Conservation (phyloP, 2,888 invertebrate species). For the Napeogenes sylphis region DNA sequence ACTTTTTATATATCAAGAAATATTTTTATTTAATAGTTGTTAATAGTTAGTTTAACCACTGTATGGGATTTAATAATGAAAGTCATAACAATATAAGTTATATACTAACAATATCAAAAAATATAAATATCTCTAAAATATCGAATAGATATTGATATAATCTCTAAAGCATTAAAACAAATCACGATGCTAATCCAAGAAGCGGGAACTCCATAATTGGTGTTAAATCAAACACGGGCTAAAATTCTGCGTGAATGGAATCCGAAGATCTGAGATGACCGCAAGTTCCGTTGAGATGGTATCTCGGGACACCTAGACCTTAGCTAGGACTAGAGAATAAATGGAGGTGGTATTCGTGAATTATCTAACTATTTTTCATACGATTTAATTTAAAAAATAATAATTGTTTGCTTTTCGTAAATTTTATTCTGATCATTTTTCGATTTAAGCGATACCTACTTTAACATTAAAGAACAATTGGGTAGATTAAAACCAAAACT, state of each 20-base stretch:
- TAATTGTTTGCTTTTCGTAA: too few relatives aligned
- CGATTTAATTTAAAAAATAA: neutral
- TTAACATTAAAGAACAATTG: too few relatives aligned
- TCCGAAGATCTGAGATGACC: constrained; percentile 74
- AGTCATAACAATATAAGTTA: too few relatives aligned
- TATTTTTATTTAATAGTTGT: too few relatives aligned
- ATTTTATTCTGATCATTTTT: too few relatives aligned
- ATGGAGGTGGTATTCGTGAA: constrained; percentile 28
- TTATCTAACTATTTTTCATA: too few relatives aligned
- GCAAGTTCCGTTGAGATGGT: constrained; percentile 67
- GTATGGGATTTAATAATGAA: too few relatives aligned
- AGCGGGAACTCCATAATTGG: constrained; percentile 77
- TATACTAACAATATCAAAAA: neutral
- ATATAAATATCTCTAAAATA: neutral
- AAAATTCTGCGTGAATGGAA: constrained; percentile 75
- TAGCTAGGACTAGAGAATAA: constrained; percentile 27
- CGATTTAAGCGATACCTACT: too few relatives aligned
- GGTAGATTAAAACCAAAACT: too few relatives aligned
- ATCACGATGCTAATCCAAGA: constrained; percentile 43
- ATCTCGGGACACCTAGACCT: constrained; percentile 71
- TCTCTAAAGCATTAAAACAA: constrained; percentile 29
- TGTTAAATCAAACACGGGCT: constrained; percentile 75
- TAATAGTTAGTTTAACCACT: too few relatives aligned
- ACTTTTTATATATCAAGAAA: neutral
- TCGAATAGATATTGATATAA: neutral